A percentile compares a stretch with the other conserved stretches of the same genome.
These are phyloP conservation scores for Odobenus rosmarus DNA, from an alignment of 2,113 vertebrate genomes.

Conservation along the genomic window DNA sequence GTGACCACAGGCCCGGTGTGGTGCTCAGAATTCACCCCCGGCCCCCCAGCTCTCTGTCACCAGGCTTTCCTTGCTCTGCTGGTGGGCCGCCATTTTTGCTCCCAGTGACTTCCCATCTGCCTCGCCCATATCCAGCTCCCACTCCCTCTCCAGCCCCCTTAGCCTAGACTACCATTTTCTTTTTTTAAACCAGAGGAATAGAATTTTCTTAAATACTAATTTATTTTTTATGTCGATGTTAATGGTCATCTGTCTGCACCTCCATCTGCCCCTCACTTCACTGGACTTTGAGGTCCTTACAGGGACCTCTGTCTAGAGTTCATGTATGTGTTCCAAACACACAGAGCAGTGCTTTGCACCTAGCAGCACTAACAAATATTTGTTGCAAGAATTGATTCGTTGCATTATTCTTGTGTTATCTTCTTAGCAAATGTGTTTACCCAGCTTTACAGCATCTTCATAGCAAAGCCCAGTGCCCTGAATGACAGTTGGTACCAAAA, in stretches of 20 bases:
- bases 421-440: neutral
- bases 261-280: accelerated
- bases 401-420: neutral
- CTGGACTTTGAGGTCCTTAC: neutral
- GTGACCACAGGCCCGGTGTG: accelerated
- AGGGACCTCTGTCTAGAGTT: neutral
- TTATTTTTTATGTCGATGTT: neutral
- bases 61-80: neutral
- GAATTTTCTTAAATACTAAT: neutral
- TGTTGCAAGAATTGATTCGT: neutral
- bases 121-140: accelerated
- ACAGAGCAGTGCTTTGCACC: neutral
- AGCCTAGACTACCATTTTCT: neutral
- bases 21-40: neutral
- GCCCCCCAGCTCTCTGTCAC: accelerated
- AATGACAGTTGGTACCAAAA: neutral
- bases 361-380: neutral
- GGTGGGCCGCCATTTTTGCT: accelerated
- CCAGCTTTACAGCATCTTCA: neutral
- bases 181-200: neutral
- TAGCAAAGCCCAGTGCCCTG: neutral
- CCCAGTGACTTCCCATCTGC: neutral
- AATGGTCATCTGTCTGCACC: neutral
- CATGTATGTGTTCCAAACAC: accelerated
- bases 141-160: neutral